Evolutionary conservation across 2,888 invertebrate genomes (phyloP), one percentile per base, ranked within the genome.

Genomic region (Eulithis testata): DNA sequence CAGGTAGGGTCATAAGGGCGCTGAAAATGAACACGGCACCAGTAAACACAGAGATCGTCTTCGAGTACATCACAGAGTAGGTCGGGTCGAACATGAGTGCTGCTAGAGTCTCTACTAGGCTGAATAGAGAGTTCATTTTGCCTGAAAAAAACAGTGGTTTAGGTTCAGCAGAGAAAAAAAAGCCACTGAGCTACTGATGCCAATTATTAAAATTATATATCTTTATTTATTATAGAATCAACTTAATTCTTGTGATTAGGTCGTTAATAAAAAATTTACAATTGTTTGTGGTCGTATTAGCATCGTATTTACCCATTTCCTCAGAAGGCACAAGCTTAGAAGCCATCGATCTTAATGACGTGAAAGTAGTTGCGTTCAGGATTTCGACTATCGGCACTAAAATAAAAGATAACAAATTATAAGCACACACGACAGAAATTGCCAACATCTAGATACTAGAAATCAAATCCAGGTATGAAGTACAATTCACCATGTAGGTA

Each of bases 51-150:
- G 76, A 71, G 44, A 92, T 72, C 0, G 92, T 90, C 2, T 72
- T 77, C 0, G 86, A 78, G 66, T 93, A 92, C 47, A 93, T 27
- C 1, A 81, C 73, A 0, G 92, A 86, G 74, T 91, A 93, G 0
- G 86, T 84, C 0, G 92, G 92, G 63, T 92, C 90, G 63, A 92
- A 93, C 66, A 91, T 72, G 37, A 92, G 71, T 0, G 92, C 92
- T 0, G 89, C 92, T 7, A 90, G 63, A 0, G 92, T 92, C 68
- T 93, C 92, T 14, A 93, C 89, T 11, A 93, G 69, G 61, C 92
- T 92, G 78, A 93, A 90, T 0, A 93, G 69, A 0, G 92, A 93
- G 71, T 93, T 92, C 86, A 91, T 90, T 80, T 91, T 92, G 14
- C 92, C 92, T 93, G n/a, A n/a, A 78, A 11, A 73, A 74, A 5